These are phyloP conservation scores for Corythornis vintsioides DNA, from an alignment of 2,113 vertebrate genomes.

Conservation along the genomic window DNA sequence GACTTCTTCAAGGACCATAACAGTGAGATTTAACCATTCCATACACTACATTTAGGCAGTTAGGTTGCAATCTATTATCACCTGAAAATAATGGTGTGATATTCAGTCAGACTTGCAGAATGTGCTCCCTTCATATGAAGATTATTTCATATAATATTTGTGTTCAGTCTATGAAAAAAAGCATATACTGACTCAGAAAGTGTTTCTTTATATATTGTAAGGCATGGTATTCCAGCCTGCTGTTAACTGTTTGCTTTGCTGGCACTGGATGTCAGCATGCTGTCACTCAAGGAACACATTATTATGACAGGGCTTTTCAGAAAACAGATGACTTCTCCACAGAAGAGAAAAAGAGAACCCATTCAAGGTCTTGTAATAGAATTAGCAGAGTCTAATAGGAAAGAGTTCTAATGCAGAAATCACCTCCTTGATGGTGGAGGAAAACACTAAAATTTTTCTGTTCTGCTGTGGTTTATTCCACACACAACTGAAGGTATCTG, in stretches of 20 bases:
- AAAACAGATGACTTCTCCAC: neutral
- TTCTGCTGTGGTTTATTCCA: neutral
- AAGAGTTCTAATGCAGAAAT: constrained; percentile 1
- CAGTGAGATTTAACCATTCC: neutral
- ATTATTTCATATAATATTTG: neutral
- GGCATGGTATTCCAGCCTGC: neutral
- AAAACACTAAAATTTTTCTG: neutral
- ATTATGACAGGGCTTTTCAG: neutral
- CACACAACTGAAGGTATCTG: neutral
- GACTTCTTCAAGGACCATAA: neutral
- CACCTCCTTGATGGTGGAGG: neutral
- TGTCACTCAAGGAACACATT: neutral
- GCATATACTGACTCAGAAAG: neutral
- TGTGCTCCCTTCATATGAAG: neutral
- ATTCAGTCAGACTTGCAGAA: neutral
- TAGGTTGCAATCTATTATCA: neutral
- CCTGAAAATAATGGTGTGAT: neutral
- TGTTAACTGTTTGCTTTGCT: constrained; percentile 7
- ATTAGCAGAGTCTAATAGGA: neutral
- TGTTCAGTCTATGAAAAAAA: neutral
- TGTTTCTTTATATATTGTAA: neutral
- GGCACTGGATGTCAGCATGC: neutral
- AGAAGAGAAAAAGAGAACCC: neutral
- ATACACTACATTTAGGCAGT: neutral
- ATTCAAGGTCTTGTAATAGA: neutral